phyloP scores from a whole-genome alignment of 1,140 invertebrate genomes.

The Drosophila neocordata region DNA sequence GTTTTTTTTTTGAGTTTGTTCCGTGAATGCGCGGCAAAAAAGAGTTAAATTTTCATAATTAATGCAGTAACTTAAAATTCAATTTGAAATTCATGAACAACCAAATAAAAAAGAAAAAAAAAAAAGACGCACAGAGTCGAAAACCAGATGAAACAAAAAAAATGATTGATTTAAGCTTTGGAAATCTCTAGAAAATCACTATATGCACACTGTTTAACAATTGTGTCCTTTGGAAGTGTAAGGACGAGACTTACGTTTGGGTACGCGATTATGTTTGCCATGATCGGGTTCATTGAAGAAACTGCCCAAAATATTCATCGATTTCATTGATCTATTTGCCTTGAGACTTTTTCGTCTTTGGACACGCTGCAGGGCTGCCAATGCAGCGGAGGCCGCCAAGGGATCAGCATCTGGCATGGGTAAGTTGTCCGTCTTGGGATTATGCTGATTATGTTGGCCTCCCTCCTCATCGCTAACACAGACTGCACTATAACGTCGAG shows the following conservation, averaged over 20 bases:
- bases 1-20: conserved; percentile 38
- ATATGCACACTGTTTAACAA: background rate
- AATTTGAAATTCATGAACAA: conserved; percentile 13
- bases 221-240: too few species aligned
- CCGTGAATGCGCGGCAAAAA: conserved; percentile 22
- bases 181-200: conserved; percentile 47
- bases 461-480: conserved; percentile 57
- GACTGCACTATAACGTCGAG: conserved; percentile 73
- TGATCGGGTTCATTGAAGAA: conserved; percentile 71
- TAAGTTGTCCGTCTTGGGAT: conserved; percentile 4
- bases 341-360: conserved; percentile 77
- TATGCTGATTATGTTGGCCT: conserved; percentile 15
- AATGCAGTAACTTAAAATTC: conserved; percentile 39
- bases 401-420: conserved; percentile 37
- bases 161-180: conserved; percentile 19
- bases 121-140: background rate
- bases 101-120: background rate
- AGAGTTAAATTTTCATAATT: conserved; percentile 45
- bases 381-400: conserved; percentile 15
- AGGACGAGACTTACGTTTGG: conserved; percentile 73
- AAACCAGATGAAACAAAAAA: background rate
- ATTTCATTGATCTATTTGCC: conserved; percentile 69
- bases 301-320: conserved; percentile 66
- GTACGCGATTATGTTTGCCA: conserved; percentile 60
- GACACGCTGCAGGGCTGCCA: conserved; percentile 39